These are phyloP conservation scores for Andricus grossulariae DNA, from an alignment of 1,140 invertebrate genomes.

Conservation along the genomic window DNA sequence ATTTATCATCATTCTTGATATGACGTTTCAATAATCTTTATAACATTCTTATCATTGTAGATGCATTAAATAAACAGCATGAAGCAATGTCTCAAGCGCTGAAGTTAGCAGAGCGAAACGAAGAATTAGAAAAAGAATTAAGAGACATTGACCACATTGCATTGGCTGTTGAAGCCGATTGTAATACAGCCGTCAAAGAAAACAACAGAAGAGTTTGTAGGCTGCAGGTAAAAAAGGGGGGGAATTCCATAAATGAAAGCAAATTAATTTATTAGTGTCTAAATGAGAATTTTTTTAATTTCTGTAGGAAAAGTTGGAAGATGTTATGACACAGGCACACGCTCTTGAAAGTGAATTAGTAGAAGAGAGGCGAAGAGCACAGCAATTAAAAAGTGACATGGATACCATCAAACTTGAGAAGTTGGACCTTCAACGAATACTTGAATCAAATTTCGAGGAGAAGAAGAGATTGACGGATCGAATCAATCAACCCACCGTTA, in stretches of 20 bases:
- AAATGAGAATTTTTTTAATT: slow-evolving; percentile 47
- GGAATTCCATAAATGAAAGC: slow-evolving; percentile 15
- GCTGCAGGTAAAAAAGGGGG: slow-evolving; percentile 63
- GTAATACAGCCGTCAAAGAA: slow-evolving; percentile 71
- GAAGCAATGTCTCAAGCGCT: slow-evolving; percentile 84
- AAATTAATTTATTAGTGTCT: slow-evolving; percentile 32
- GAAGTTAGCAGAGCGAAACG: slow-evolving; percentile 82
- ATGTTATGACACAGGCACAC: slow-evolving; percentile 71
- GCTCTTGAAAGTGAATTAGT: slow-evolving; percentile 74
- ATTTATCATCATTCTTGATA: not conserved
- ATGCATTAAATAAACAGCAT: slow-evolving; percentile 81
- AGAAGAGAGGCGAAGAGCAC: slow-evolving; percentile 70
- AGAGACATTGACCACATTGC: slow-evolving; percentile 82
- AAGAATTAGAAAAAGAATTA: slow-evolving; percentile 80
- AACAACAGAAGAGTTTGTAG: slow-evolving; percentile 67
- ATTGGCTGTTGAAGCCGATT: slow-evolving; percentile 81
- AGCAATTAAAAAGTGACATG: slow-evolving; percentile 74
- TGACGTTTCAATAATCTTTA: slow-evolving; percentile 19
- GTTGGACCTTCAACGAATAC: slow-evolving; percentile 74
- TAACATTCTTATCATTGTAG: slow-evolving; percentile 58
- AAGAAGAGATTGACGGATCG: slow-evolving; percentile 76
- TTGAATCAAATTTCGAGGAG: slow-evolving; percentile 79
- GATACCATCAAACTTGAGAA: slow-evolving; percentile 75
- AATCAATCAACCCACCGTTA: slow-evolving; percentile 74
- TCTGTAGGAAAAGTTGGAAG: slow-evolving; percentile 75